Conservation (phyloP, 2,888 invertebrate genomes). For the Epistrophella euchroma region DNA sequence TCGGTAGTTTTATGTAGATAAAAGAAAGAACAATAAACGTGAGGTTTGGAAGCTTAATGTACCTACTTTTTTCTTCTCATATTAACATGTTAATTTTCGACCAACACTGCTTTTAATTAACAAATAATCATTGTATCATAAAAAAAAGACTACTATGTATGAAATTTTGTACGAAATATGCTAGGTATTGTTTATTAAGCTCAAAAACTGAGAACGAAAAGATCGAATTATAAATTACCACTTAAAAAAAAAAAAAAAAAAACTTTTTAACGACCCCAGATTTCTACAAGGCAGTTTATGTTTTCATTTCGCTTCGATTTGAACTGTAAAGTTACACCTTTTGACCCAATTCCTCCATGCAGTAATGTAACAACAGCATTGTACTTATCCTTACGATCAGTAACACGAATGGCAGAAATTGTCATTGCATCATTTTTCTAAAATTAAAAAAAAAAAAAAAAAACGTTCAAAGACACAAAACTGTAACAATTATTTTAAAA, state of each 20-base stretch:
- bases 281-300: slow-evolving; percentile 82
- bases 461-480: not conserved
- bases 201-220: no score
- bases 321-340: slow-evolving; percentile 83
- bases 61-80: no score
- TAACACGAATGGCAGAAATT: slow-evolving; percentile 71
- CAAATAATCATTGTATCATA: no score
- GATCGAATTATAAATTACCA: no score
- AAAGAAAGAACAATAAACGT: no score
- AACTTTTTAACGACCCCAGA: slow-evolving; percentile 79
- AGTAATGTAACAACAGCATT: slow-evolving; percentile 82
- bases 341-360: slow-evolving; percentile 84
- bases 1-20: no score
- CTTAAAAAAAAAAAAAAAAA: no score
- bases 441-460: not conserved
- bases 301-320: slow-evolving; percentile 83
- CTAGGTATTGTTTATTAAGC: not conserved
- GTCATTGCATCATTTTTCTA: slow-evolving; percentile 45
- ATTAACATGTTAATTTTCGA: no score
- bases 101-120: no score
- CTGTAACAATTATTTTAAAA: not conserved
- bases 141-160: no score
- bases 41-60: no score
- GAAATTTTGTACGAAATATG: no score
- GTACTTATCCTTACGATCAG: slow-evolving; percentile 76